These are phyloP conservation scores for Papilio gigon DNA, from an alignment of 2,888 invertebrate species.

Conservation along the genomic window DNA sequence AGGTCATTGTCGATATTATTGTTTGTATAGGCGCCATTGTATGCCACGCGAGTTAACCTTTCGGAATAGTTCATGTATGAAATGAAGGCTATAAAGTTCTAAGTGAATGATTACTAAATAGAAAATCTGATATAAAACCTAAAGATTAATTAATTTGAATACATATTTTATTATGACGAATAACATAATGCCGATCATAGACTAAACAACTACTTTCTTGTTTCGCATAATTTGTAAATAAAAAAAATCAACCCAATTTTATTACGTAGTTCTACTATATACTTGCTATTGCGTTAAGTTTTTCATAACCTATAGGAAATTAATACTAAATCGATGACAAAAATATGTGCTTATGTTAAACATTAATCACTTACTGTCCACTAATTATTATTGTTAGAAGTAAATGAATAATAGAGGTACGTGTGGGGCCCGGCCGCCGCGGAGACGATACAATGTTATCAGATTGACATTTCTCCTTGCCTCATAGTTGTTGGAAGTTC, in stretches of 20 bases:
- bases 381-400: background rate
- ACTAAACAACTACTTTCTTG: too few relatives aligned
- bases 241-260: too few relatives aligned
- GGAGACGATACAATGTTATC: slow-evolving; percentile 16
- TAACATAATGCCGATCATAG: too few relatives aligned
- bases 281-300: background rate
- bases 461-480: slow-evolving; percentile 24
- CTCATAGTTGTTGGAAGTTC: slow-evolving; percentile 17
- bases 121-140: background rate
- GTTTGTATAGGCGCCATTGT: slow-evolving; percentile 24
- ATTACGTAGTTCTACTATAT: too few relatives aligned
- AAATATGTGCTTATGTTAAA: too few relatives aligned
- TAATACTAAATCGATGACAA: too few relatives aligned
- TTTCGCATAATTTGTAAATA: too few relatives aligned
- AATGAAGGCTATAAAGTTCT: background rate
- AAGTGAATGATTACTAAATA: background rate
- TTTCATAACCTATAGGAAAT: too few relatives aligned
- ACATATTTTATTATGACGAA: too few relatives aligned
- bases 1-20: slow-evolving; percentile 25
- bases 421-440: background rate
- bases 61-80: background rate
- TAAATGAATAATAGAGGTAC: background rate
- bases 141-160: background rate
- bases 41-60: slow-evolving; percentile 15
- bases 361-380: too few relatives aligned